Percentiles rank a stretch among this genome's conserved stretches.
These are phyloP conservation scores for Brachionus manjavacas DNA, from an alignment of 1,140 invertebrate genomes.

Conservation along the genomic window DNA sequence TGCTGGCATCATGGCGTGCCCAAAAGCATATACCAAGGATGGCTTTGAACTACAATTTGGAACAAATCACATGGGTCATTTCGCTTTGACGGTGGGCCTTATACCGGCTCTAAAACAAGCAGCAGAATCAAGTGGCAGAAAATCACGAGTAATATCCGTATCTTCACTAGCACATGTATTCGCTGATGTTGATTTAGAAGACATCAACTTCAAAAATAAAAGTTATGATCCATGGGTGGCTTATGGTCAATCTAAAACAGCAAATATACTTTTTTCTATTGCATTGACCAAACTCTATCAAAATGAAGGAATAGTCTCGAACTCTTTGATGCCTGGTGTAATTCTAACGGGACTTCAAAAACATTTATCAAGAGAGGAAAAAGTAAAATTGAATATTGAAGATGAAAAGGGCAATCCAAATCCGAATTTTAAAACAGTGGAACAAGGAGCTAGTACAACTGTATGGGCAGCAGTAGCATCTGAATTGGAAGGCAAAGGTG, in stretches of 20 bases:
- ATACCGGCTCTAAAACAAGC: neutral
- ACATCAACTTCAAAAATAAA: constrained; percentile 43
- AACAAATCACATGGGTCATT: constrained; percentile 52
- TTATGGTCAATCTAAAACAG: constrained; percentile 47
- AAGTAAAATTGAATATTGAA: neutral
- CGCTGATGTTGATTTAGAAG: constrained; percentile 38
- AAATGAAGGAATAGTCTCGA: neutral
- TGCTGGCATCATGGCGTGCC: constrained; percentile 39
- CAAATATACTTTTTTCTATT: constrained; percentile 35
- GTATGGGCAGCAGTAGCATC: constrained; percentile 72
- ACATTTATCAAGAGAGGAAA: neutral
- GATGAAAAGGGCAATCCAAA: constrained; percentile 7
- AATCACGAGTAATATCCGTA: neutral
- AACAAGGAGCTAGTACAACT: constrained; percentile 71
- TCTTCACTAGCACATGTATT: constrained; percentile 1
- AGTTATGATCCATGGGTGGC: constrained; percentile 34
- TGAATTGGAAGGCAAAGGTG: constrained; percentile 56
- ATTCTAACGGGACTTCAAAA: neutral
- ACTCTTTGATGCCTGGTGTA: constrained; percentile 13
- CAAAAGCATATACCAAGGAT: constrained; percentile 43
- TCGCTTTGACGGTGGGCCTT: constrained; percentile 37
- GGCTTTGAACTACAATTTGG: constrained; percentile 50
- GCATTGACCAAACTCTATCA: neutral
- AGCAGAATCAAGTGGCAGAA: neutral
- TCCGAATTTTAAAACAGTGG: constrained; percentile 42